Conservation (phyloP, 2,797 vertebrate genomes). For the Menidia menidia region DNA sequence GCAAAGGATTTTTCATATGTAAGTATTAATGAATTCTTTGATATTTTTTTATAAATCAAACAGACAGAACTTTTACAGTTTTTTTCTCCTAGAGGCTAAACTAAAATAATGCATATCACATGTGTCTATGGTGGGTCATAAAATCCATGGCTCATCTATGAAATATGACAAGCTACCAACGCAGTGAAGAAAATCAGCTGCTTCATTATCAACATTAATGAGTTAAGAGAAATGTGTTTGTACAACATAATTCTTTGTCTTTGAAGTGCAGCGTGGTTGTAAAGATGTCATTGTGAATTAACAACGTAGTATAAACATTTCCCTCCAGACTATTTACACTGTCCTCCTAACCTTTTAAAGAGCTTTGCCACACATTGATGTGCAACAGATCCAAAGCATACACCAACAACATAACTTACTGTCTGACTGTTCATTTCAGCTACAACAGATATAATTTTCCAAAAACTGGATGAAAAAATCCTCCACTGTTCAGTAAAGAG, state of each 20-base stretch:
- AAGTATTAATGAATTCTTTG: too few species aligned
- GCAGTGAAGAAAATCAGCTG: conserved; percentile 5
- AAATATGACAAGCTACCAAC: neutral
- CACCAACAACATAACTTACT: conserved; percentile 9
- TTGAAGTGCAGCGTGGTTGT: conserved; percentile 15
- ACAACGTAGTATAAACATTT: conserved; percentile 7
- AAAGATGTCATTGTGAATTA: conserved; percentile 31
- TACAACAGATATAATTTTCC: neutral
- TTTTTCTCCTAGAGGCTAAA: neutral
- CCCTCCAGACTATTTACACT: conserved; percentile 10
- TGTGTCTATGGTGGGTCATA: neutral
- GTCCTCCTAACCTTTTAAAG: conserved; percentile 19
- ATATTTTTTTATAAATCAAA: too few species aligned
- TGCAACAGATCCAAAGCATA: conserved; percentile 3
- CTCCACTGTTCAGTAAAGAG: neutral
- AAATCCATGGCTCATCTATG: neutral
- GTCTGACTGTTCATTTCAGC: conserved; percentile 6
- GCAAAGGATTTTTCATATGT: too few species aligned
- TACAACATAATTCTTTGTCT: neutral
- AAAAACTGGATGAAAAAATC: neutral
- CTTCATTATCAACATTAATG: conserved; percentile 16
- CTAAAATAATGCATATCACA: neutral
- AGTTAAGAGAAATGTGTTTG: conserved; percentile 15
- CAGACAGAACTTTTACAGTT: neutral
- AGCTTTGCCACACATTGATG: neutral